Evolutionary conservation across 2,797 vertebrate species (phyloP), one percentile per base, ranked within the genome.

Genomic region (Neostethus bicornis): DNA sequence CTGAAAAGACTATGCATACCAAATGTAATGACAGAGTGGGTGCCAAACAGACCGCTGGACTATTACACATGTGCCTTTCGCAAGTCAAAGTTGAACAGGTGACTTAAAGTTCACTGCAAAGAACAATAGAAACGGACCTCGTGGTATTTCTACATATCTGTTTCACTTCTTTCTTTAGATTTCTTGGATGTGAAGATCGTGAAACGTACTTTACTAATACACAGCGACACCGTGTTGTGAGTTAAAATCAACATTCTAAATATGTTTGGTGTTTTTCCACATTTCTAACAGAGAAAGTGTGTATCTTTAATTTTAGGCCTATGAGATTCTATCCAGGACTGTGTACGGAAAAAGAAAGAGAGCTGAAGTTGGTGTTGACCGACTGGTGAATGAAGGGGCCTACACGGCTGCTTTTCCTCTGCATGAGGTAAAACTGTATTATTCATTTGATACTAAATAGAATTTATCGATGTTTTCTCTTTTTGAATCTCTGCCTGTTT

Each of bases 31-130:
- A 81, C 20, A 4, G 90, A 90, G 57, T 80, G 66, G 0, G 88
- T 93, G 41, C 92, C 92, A 21, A 89, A 91, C 77, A 90, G 92
- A 62, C 92, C 90, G 0, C 60, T 87, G 65, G 92, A 94, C 57
- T 92, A 92, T 57, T 92, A 91, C 78, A 90, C 87, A 1, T 92
- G 92, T 73, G 86, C 90, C 71, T 92, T 92, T 75, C 87, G 90
- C 70, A 84, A 83, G 72, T 93, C 93, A 44, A 92, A 93, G 77
- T 89, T 91, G 65, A 84, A 66, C 65, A 91, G 81, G 92, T 92
- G 70, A 79, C 53, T 13, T 47, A 20, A 35, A 6, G 23, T 17
- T 2, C 10, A 29, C 1, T 0, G 12, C 3, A 21, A 6, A 35
- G 5, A 50, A 13, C n/a, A 2, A 23, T 0, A 4, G 2, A 1